phyloP scores from a whole-genome alignment of 2,113 vertebrate species.

The Sebastes schlegelii region DNA sequence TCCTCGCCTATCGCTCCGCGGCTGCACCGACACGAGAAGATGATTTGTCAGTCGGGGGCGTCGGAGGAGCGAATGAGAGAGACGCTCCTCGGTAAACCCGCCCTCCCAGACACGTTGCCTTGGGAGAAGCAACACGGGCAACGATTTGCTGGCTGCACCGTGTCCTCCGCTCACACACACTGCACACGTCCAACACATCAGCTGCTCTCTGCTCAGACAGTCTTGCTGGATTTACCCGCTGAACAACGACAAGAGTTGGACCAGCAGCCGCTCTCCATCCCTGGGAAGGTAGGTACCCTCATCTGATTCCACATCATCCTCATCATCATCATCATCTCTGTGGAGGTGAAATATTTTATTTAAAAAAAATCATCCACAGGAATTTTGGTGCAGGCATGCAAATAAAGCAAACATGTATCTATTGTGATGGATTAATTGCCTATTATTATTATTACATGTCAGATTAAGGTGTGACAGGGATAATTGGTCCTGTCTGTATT shows the following conservation, averaged over 20 bases:
- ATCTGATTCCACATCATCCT: neutral
- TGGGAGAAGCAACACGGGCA: slow-evolving; percentile 86
- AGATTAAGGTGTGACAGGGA: neutral
- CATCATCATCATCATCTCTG: neutral
- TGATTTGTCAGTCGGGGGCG: slow-evolving; percentile 68
- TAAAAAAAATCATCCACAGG: slow-evolving; percentile 18
- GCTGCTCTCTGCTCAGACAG: slow-evolving; percentile 52
- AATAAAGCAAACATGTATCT: neutral
- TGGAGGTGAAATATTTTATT: neutral
- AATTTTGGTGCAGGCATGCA: slow-evolving; percentile 38
- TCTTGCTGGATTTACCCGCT: slow-evolving; percentile 72
- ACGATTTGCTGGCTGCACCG: slow-evolving; percentile 62
- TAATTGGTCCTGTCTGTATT: neutral
- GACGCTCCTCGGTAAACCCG: slow-evolving; percentile 60
- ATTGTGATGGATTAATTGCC: neutral
- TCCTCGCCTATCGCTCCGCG: slow-evolving; percentile 76
- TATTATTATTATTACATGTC: neutral
- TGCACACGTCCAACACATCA: slow-evolving; percentile 65
- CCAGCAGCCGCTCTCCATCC: slow-evolving; percentile 64
- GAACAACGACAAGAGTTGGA: slow-evolving; percentile 76
- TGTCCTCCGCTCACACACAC: slow-evolving; percentile 57
- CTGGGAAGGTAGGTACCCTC: slow-evolving; percentile 74
- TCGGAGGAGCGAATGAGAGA: slow-evolving; percentile 63
- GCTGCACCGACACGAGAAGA: slow-evolving; percentile 25
- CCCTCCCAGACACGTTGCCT: slow-evolving; percentile 86